Percentiles rank a stretch among this genome's conserved stretches.
Evolutionary conservation across 2,888 invertebrate genomes (phyloP).

Genomic region (Himalopsyche anomala): DNA sequence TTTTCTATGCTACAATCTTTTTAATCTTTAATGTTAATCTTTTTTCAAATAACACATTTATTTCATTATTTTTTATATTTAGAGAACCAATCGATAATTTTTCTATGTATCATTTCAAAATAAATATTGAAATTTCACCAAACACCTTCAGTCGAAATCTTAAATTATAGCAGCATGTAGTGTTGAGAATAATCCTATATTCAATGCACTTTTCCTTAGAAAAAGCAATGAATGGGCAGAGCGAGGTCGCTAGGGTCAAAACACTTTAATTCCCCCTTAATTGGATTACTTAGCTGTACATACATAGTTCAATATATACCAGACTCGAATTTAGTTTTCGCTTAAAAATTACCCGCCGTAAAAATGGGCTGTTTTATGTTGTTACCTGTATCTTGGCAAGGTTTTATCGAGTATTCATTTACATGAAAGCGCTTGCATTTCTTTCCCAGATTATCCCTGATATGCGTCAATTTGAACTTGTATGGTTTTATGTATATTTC

Average conservation of each 20-base stretch:
- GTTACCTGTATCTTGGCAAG: neutral
- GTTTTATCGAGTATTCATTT: neutral
- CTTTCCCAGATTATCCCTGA: neutral
- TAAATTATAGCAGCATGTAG: no score
- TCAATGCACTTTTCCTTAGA: slow-evolving; percentile 13
- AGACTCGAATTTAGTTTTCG: neutral
- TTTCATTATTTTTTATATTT: no score
- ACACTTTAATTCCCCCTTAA: slow-evolving; percentile 30
- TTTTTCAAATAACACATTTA: no score
- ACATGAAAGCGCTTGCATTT: neutral
- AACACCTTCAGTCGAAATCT: no score
- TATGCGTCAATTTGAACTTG: neutral
- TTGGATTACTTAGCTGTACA: neutral
- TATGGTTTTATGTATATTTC: slow-evolving; percentile 8
- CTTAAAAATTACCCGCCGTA: slow-evolving; percentile 12
- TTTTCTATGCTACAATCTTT: no score
- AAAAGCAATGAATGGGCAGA: neutral
- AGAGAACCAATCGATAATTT: no score
- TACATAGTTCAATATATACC: neutral
- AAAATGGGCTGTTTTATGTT: neutral
- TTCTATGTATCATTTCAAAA: no score
- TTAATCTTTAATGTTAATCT: no score
- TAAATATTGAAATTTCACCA: no score
- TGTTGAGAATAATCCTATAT: neutral
- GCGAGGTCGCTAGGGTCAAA: slow-evolving; percentile 26